A percentile compares a stretch with the other conserved stretches of the same genome.
Evolutionary conservation across 2,888 invertebrate genomes (phyloP).

Genomic region (Unio pictorum): DNA sequence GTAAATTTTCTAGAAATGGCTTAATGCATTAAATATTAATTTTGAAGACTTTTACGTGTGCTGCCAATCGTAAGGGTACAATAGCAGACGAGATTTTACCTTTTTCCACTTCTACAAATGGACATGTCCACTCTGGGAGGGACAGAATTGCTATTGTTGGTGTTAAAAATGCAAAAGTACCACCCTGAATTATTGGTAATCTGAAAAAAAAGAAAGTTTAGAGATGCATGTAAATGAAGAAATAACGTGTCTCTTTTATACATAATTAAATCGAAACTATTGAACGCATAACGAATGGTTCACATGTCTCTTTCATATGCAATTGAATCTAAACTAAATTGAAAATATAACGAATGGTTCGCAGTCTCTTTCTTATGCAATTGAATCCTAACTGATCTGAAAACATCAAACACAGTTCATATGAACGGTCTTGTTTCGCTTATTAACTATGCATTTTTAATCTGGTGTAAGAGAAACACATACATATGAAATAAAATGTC

Average conservation of each 20-base stretch:
- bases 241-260: neutral
- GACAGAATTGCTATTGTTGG: conserved; percentile 62
- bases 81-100: conserved; percentile 22
- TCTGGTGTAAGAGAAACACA: no score
- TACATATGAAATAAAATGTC: no score
- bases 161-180: conserved; percentile 62
- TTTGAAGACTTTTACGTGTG: no score
- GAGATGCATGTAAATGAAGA: neutral
- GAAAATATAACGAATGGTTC: neutral
- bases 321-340: neutral
- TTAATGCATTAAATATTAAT: neutral
- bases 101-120: conserved; percentile 21
- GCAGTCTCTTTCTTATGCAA: neutral
- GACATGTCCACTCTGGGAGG: conserved; percentile 55
- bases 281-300: neutral
- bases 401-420: neutral
- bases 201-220: conserved; percentile 38
- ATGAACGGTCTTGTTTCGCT: no score
- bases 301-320: neutral
- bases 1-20: no score
- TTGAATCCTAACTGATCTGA: neutral
- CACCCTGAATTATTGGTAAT: conserved; percentile 68
- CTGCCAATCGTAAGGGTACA: neutral
- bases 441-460: no score
- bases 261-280: neutral